phyloP scores from a whole-genome alignment of 2,113 vertebrate species.

The Psilopsiagon aurifrons region DNA sequence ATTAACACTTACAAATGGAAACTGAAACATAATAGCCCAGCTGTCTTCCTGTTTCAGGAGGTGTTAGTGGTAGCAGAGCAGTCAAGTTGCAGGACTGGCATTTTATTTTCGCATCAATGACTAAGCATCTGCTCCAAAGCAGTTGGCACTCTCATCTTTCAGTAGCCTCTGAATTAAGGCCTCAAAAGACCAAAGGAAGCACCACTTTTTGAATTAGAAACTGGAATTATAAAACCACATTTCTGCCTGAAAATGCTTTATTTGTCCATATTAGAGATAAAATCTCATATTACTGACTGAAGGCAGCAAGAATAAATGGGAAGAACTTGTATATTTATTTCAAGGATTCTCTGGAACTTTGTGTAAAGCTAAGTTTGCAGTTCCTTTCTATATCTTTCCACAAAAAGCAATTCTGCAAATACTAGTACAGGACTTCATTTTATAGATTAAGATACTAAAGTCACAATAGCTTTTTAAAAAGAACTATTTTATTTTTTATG shows the following conservation, averaged over 20 bases:
- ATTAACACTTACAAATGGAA: neutral
- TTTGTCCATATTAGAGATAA: neutral
- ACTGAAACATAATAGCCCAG: conserved; percentile 3
- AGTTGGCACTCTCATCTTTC: neutral
- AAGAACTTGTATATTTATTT: neutral
- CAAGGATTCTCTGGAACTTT: neutral
- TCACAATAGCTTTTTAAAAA: accelerated
- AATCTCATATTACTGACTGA: neutral
- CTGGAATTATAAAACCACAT: neutral
- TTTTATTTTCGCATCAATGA: neutral
- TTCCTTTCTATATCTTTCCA: neutral
- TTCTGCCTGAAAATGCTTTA: neutral
- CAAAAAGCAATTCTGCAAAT: neutral
- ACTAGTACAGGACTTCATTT: neutral
- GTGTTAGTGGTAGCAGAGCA: neutral
- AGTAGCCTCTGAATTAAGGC: neutral
- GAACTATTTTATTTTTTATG: neutral
- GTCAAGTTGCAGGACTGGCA: neutral
- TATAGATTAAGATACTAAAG: neutral
- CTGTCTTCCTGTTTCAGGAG: conserved; percentile 13
- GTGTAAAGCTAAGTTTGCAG: neutral
- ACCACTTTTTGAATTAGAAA: neutral
- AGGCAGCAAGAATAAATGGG: neutral
- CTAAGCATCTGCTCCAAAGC: neutral
- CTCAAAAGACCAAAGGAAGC: neutral